phyloP scores from a whole-genome alignment of 2,113 vertebrate genomes.

The Globicephala melas region DNA sequence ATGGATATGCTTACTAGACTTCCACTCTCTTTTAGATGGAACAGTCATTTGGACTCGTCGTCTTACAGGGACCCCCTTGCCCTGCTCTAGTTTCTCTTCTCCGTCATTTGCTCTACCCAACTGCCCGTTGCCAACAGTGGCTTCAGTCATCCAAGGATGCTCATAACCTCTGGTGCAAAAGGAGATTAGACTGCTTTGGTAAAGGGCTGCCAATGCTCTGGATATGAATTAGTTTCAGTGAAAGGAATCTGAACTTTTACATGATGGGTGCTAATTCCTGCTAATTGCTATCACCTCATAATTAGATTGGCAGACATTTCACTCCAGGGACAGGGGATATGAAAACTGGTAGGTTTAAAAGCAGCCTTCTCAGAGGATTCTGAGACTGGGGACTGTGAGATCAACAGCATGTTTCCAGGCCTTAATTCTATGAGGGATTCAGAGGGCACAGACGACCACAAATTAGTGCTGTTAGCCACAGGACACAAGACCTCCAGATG shows the following conservation, averaged over 20 bases:
- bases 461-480: not conserved
- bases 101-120: not conserved
- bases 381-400: not conserved
- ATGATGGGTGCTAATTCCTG: slow-evolving; percentile 12
- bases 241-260: slow-evolving; percentile 47
- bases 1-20: not conserved
- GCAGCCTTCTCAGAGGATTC: not conserved
- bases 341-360: not conserved
- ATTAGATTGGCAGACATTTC: slow-evolving; percentile 35
- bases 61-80: not conserved
- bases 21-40: not conserved
- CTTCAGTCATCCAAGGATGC: not conserved
- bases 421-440: not conserved
- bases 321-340: not conserved
- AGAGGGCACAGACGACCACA: not conserved
- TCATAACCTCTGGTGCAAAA: not conserved
- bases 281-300: slow-evolving; percentile 42
- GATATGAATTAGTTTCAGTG: not conserved
- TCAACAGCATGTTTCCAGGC: not conserved
- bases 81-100: not conserved
- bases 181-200: not conserved
- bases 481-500: not conserved
- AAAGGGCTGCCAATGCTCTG: not conserved
- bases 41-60: not conserved
- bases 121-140: not conserved